Conservation (phyloP, 2,113 vertebrate species). For the Pedetes capensis region DNA sequence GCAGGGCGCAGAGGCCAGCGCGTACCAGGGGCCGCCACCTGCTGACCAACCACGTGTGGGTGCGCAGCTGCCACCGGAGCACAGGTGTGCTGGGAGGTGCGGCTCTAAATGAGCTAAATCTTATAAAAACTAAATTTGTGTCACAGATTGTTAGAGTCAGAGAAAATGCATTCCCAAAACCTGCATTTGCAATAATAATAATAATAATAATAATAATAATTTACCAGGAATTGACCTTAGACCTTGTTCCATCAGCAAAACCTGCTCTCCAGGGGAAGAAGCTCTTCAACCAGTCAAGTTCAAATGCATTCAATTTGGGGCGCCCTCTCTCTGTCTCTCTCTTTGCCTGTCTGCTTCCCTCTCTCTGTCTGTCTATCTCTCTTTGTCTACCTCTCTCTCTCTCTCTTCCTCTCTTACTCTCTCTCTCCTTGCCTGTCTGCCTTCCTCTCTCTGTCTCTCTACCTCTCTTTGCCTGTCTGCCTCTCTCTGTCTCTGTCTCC, state of each 20-base stretch:
- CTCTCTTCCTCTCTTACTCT: not conserved
- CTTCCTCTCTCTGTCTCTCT: not conserved
- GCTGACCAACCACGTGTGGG: not conserved
- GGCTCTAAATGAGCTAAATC: slow-evolving; percentile 69
- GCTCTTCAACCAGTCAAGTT: slow-evolving; percentile 70
- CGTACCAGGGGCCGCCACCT: not conserved
- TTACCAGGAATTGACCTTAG: slow-evolving; percentile 66
- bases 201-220: no score
- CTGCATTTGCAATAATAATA: slow-evolving; percentile 62
- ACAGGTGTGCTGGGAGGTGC: not conserved
- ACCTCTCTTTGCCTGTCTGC: not conserved
- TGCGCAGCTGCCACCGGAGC: not conserved
- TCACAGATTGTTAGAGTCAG: slow-evolving; percentile 62
- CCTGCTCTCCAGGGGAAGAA: slow-evolving; percentile 69
- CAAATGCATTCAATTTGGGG: slow-evolving; percentile 68
- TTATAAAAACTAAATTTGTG: slow-evolving; percentile 65
- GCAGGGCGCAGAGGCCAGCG: no score
- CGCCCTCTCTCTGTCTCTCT: not conserved
- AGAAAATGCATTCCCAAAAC: slow-evolving; percentile 68
- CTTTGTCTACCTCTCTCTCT: not conserved
- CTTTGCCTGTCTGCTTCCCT: not conserved
- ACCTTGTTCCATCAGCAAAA: slow-evolving; percentile 56
- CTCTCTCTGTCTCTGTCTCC: not conserved
- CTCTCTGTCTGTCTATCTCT: no score
- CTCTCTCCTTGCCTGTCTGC: slow-evolving; percentile 47